Evolutionary conservation across 2,797 vertebrate genomes (phyloP), one percentile per base, ranked within the genome.

Genomic region (Apodemus agrarius): DNA sequence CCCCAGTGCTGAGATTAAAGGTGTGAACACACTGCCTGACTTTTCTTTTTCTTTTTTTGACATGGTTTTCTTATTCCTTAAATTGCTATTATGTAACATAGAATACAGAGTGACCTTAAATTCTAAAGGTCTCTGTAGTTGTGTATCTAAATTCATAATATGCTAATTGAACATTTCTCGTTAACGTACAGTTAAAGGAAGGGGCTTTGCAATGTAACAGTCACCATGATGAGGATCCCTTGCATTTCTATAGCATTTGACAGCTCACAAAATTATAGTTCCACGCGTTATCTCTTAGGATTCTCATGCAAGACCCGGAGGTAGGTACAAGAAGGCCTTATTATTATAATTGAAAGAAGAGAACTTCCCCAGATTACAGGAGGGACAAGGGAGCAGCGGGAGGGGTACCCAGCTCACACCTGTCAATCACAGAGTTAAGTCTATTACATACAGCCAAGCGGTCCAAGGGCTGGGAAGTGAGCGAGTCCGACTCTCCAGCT

Each of bases 181-280:
- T 94, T 87, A 92, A 89, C 37, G n/a, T 1, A 88, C n/a, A 84
- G 75, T 79, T 40, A 84, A 57, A 57, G 37, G 85, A 94, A 97
- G 72, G 37, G 54, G 87, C 49, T 94, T 95, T 86, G 46, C 78
- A 49, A 78, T 78, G 29, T 31, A 81, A 90, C n/a, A 34, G 74
- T 83, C 52, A 67, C 11, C n/a, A 40, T 80, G 84, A 93, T 76
- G 85, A 94, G 31, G n/a, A 94, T 59, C 52, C 40, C 49, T 95
- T 74, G 40, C 9, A 81, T 94, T 93, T 82, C 59, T 65, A 85
- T 21, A 79, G 54, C 34, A 78, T 81, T 80, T 88, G 65, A 89
- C 72, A 92, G 82, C 54, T 94, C 65, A 82, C 67, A 94, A 97
- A 92, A 89, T 89, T 82, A 94, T 79, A 93, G 74, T 75, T 88